Base-by-base conservation (phyloP, 1,140 invertebrate species). In the Penaeus japonicus region DNA sequence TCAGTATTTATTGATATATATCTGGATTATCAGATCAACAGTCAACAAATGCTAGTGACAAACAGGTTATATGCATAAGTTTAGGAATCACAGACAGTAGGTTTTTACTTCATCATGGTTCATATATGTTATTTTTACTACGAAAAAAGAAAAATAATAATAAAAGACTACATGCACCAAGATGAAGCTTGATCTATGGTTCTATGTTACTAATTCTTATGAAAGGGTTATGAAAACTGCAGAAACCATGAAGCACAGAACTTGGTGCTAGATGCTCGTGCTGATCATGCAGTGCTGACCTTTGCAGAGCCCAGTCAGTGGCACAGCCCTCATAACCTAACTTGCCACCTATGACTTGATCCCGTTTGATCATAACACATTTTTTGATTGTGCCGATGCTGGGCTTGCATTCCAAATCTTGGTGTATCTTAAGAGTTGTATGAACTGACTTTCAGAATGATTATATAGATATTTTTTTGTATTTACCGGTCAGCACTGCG, bases 231-330 rank as follows among this genome's bases (percentile, higher is more conserved):
- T 53, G 39, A 24, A 18, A 15, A 79, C 20, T 57, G 22, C 24
- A 27, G 12, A 57, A 55, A 82, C 80, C 53, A 35, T 82, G 54
- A 82, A 82, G 80, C 80, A 82, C 39, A 47, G 47, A 82, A 82
- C 80, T 82, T 82, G 80, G 80, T 82, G 80, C 80, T 82, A 82
- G 24, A 82, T 82, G 80, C 80, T 82, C 80, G 80, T 82, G 80
- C 80, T 82, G 80, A 82, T 59, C 10, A 82, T 22, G 27, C 80
- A 82, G 80, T 62, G 55, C 55, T 82, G 80, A 82, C 80, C 80
- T 32, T 47, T 47, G n/a, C 57, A 24, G 4, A 62, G 80, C 57
- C 54, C 80, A 82, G 53, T n/a, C 80, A 32, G 15, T 30, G 35
- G 80, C 57, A 62, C 62, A 70, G 20, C 32, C 55, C 30, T 47